Base-by-base conservation (phyloP, 2,113 vertebrate species). In the Sclerurus mexicanus region DNA sequence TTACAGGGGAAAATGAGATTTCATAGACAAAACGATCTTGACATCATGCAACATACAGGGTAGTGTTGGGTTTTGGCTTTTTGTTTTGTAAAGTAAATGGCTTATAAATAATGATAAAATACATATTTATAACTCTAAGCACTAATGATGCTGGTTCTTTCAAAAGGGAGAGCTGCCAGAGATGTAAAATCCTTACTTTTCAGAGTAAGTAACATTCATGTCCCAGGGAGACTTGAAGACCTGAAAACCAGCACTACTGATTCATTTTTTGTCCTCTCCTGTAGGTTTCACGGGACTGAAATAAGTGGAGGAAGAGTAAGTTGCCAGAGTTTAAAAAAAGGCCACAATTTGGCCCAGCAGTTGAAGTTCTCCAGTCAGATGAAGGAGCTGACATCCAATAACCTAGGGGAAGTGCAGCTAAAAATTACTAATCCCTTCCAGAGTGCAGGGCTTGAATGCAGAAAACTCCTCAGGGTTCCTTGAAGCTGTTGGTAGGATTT, bases 41-140 rank as follows among this genome's bases (percentile, higher is more conserved):
- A 46, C 5, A 14, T 67, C 77, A 76, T 64, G 31, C 8, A 75
- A 23, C 53, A 31, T 33, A 49, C n/a, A 27, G 28, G n/a, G 22
- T 46, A 7, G 6, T 14, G 4, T 37, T 33, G 42, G 14, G 21
- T 6, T 39, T 33, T 39, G 11, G 6, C 0, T 10, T 46, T 68
- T 58, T 68, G 40, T 73, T 39, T 10, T 12, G 4, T 56, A 25
- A 30, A 53, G 27, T 31, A 59, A 33, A 47, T 84, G 22, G 27
- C 7, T 82, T 75, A 22, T 23, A 84, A 69, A 53, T 78, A 87
- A 4, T 81, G 22, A 87, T 56, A 25, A 30, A 58, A 27, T 31
- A 59, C 12, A 49, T 22, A 20, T 13, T 64, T 58, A 40, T 0
- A 66, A 40, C 28, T 87, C 28, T 53, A 82, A 60, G 56, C 47